These are phyloP conservation scores for Mormyrus lacerda DNA, from an alignment of 2,113 vertebrate genomes.

Conservation along the genomic window DNA sequence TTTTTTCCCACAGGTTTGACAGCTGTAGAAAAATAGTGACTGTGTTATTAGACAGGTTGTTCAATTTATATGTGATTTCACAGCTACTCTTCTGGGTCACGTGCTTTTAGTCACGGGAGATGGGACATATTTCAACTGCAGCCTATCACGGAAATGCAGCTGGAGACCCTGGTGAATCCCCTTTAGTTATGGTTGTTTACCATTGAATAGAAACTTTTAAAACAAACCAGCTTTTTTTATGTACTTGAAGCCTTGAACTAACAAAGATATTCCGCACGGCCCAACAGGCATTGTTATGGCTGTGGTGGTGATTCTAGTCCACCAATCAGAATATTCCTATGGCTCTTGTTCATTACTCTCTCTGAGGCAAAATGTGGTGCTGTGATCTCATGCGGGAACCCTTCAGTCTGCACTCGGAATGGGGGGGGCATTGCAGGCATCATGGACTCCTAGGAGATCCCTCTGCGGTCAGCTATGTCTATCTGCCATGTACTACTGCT, in stretches of 20 bases:
- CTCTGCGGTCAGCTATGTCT: not conserved
- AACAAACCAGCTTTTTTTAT: not conserved
- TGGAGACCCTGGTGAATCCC: not conserved
- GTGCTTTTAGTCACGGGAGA: not conserved
- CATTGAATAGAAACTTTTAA: not conserved
- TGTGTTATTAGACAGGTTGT: constrained; percentile 2
- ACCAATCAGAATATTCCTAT: not conserved
- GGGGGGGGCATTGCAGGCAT: not conserved
- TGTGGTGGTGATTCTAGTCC: not conserved
- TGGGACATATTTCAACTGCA: not conserved
- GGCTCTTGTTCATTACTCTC: not conserved
- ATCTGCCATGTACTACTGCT: not conserved
- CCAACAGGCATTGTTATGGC: not conserved
- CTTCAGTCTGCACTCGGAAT: not conserved
- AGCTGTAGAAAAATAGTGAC: not conserved
- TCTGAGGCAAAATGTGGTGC: not conserved
- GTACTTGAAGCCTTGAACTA: not conserved
- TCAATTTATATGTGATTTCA: constrained; percentile 1
- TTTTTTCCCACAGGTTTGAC: not conserved
- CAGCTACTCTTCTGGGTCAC: not conserved
- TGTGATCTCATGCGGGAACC: not conserved
- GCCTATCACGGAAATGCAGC: not conserved
- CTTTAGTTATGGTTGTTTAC: not conserved
- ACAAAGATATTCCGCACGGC: not conserved
- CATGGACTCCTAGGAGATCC: not conserved